Base-by-base conservation (phyloP, 1,140 invertebrate genomes). In the Zaprionus capensis region DNA sequence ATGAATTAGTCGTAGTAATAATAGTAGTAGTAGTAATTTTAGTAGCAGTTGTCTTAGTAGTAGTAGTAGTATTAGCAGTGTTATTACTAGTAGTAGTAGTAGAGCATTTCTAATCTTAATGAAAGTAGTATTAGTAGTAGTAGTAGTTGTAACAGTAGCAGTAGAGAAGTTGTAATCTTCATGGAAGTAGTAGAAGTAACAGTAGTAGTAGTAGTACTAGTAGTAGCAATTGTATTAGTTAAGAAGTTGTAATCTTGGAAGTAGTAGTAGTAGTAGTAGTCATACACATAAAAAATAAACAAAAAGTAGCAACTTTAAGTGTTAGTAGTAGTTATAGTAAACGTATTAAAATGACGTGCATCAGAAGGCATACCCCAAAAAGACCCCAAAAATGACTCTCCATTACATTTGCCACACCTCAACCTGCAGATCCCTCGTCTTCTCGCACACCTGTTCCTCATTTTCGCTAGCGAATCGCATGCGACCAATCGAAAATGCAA, bases 401-500 rank as follows among this genome's bases (percentile, higher is more conserved):
- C 20, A 12, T 22, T 22, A 51, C 5, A 46, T 24, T 22, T 22
- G 2, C 46, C 20, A 11, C 46, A 14, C 15, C 38, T 4, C 41
- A 46, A n/a, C 15, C n/a, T 7, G 41, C 41, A 51, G 46, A 17
- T 46, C n/a, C 41, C n/a, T 17, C 15, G 5, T n/a, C 15, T 6
- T 20, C 46, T 11, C 46, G 11, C 20, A 11, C 44, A 49, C 44
- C 55, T 66, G 62, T 51, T 28, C 38, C n/a, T 20, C 36, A 71
- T 64, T 26, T 70, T 26, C 34, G 59, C 34, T 41, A n/a, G 51
- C 69, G 28, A 71, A 71, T 72, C 65, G 69, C 56, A 49, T 72
- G 74, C 65, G 69, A 44, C 74, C 63, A 77, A 77, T 73, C 55
- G 31, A 38, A 72, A 67, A n/a, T 73, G 74, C 70, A 67, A 77